phyloP scores from a whole-genome alignment of 2,888 invertebrate species.

The Cecidostiba fungosa region DNA sequence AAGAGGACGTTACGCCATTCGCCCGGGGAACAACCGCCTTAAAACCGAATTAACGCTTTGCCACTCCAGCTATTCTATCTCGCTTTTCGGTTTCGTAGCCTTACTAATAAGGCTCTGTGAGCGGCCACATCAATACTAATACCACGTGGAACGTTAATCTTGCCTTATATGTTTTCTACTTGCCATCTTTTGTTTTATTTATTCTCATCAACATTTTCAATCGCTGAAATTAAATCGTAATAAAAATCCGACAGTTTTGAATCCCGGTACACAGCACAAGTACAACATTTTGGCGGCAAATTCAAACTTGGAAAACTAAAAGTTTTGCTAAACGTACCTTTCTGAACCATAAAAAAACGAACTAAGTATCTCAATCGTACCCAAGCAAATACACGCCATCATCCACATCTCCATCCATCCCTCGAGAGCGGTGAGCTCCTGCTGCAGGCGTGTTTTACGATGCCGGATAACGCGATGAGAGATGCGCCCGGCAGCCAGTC shows the following conservation, averaged over 20 bases:
- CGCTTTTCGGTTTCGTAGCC: too few relatives aligned
- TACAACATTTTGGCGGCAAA: too few relatives aligned
- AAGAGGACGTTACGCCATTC: constrained; percentile 71
- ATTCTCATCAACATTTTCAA: too few relatives aligned
- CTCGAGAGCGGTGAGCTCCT: constrained; percentile 54
- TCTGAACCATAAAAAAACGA: background rate
- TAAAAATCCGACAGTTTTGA: too few relatives aligned
- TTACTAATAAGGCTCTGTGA: background rate
- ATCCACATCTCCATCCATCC: background rate
- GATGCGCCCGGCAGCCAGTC: constrained; percentile 77
- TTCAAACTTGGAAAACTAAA: too few relatives aligned
- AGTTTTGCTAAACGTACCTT: constrained; percentile 50
- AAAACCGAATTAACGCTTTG: constrained; percentile 76
- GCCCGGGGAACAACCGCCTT: constrained; percentile 65
- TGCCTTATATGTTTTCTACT: too few relatives aligned
- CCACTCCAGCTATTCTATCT: constrained; percentile 63
- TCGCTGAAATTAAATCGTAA: too few relatives aligned
- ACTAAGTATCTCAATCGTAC: constrained; percentile 19
- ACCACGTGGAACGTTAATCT: too few relatives aligned
- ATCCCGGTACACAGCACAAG: too few relatives aligned
- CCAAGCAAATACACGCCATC: constrained; percentile 43
- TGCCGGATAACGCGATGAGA: constrained; percentile 79
- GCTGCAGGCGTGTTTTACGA: constrained; percentile 75
- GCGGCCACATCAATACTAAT: constrained; percentile 71
- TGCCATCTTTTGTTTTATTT: too few relatives aligned